Conservation (phyloP, 2,888 invertebrate genomes). For the Latrodectus hesperus region DNA sequence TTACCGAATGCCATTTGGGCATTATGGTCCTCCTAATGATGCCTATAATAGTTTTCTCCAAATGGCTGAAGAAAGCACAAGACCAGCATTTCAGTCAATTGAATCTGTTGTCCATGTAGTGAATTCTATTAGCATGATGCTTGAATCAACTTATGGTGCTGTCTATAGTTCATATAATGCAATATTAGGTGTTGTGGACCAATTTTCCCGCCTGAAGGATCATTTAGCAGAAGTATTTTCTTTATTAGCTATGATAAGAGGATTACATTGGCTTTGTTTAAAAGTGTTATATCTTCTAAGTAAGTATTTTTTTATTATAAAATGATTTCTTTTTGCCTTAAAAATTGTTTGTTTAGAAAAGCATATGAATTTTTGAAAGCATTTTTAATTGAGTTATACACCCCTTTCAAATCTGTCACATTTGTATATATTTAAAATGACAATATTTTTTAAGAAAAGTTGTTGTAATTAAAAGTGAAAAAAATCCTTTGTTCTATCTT, state of each 20-base stretch:
- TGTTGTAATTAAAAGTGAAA: too few species aligned
- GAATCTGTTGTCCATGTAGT: constrained; percentile 93
- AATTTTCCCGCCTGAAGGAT: constrained; percentile 87
- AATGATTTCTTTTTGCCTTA: too few species aligned
- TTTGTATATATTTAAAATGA: too few species aligned
- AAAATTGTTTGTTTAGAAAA: too few species aligned
- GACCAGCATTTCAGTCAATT: constrained; percentile 95
- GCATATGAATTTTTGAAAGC: too few species aligned
- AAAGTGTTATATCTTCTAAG: constrained; percentile 78
- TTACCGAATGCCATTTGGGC: constrained; percentile 27
- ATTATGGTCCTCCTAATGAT: constrained; percentile 33
- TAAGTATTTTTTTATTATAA: constrained; percentile 17
- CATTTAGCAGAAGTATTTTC: constrained; percentile 91
- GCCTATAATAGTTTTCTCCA: constrained; percentile 80
- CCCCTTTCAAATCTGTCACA: too few species aligned
- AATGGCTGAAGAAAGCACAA: constrained; percentile 91
- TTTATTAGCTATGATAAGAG: constrained; percentile 87
- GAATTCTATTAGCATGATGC: constrained; percentile 94
- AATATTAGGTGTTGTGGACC: constrained; percentile 95
- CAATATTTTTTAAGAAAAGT: too few species aligned
- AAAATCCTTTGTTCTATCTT: too few species aligned
- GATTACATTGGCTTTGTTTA: constrained; percentile 86
- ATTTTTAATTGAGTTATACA: too few species aligned
- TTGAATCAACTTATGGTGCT: constrained; percentile 96
- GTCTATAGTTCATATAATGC: constrained; percentile 96